A percentile compares a stretch with the other conserved stretches of the same genome.
Conservation (phyloP, 2,113 vertebrate species). For the Chaetura pelagica region DNA sequence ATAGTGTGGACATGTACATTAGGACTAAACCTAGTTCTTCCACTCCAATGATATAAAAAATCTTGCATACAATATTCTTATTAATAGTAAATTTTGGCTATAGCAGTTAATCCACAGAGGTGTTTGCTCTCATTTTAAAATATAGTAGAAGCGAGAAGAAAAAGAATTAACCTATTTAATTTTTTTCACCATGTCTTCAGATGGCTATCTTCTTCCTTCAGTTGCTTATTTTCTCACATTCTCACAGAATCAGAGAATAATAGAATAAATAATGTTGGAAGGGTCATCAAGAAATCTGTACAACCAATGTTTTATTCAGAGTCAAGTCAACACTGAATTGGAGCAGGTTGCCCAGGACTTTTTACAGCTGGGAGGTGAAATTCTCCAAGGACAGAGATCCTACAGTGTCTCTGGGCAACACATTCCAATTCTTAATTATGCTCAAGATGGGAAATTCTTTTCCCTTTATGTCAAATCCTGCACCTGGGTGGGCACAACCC, state of each 20-base stretch:
- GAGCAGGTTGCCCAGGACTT: background rate
- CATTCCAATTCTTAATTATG: background rate
- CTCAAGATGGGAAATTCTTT: background rate
- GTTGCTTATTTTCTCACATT: background rate
- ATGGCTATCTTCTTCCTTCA: background rate
- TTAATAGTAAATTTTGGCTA: background rate
- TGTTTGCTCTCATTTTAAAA: background rate
- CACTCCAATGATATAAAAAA: background rate
- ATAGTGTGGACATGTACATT: background rate
- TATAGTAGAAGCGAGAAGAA: rapidly evolving
- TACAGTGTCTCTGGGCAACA: background rate
- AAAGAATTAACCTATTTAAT: background rate
- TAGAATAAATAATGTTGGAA: background rate
- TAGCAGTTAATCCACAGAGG: background rate
- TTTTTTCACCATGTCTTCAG: background rate
- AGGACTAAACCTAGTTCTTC: background rate
- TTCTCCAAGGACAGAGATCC: background rate
- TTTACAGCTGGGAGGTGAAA: background rate
- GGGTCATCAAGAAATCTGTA: background rate
- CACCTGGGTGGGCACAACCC: no score
- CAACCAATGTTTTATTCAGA: background rate
- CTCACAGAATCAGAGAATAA: background rate
- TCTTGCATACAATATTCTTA: background rate
- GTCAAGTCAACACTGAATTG: background rate
- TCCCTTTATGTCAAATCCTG: background rate